A percentile compares a stretch with the other conserved stretches of the same genome.
These are phyloP conservation scores for Megaceryle torquata DNA, from an alignment of 2,113 vertebrate species.

Conservation along the genomic window DNA sequence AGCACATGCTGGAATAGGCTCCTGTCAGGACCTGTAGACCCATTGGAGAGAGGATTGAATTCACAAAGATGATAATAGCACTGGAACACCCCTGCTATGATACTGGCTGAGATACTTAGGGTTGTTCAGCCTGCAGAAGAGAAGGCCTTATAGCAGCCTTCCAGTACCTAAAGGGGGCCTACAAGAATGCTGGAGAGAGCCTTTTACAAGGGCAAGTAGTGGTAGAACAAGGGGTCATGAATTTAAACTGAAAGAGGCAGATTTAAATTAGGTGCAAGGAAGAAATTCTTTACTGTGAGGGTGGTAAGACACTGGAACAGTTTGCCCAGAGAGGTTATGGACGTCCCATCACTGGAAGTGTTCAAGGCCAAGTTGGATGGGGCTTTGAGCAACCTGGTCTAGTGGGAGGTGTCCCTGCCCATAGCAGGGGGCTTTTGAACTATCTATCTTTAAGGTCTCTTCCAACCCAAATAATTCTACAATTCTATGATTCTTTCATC, in stretches of 20 bases:
- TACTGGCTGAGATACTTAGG: no score
- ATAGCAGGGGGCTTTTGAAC: not conserved
- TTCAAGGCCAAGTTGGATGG: not conserved
- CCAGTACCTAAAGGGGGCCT: no score
- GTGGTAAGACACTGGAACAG: not conserved
- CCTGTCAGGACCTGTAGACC: not conserved
- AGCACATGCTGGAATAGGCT: not conserved
- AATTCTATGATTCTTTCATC: not conserved
- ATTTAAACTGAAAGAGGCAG: not conserved
- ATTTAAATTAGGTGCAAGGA: not conserved
- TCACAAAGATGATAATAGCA: no score
- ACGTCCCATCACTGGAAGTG: not conserved
- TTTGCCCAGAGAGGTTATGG: not conserved
- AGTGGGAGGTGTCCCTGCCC: not conserved
- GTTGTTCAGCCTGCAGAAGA: no score
- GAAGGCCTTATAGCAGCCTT: no score
- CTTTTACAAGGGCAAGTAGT: not conserved
- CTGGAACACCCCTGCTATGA: no score
- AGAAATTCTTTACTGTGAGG: not conserved
- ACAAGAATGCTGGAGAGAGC: no score
- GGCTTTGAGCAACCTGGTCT: not conserved
- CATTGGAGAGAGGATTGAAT: no score
- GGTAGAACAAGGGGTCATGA: not conserved
- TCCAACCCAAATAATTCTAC: no score
- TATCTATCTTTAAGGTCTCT: not conserved